These are phyloP conservation scores for Protobothrops mucrosquamatus DNA, from an alignment of 2,113 vertebrate species.

Conservation along the genomic window DNA sequence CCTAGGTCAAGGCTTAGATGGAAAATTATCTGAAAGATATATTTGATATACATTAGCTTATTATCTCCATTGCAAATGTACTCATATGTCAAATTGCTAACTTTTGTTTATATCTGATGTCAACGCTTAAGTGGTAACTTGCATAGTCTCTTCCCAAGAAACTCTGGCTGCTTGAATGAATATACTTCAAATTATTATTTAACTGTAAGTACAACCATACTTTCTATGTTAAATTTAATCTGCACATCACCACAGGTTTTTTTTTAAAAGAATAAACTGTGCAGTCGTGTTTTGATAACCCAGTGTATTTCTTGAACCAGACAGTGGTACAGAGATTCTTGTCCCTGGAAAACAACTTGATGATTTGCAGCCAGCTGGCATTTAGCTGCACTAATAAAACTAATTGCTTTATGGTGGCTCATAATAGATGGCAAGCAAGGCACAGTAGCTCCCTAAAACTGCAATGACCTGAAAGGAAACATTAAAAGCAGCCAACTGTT, in stretches of 20 bases:
- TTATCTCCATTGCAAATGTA: constrained; percentile 11
- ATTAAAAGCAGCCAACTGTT: constrained; percentile 20
- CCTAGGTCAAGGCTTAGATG: neutral
- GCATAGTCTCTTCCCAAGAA: neutral
- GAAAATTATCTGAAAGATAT: neutral
- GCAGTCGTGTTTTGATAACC: neutral
- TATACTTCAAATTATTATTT: neutral
- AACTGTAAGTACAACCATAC: neutral
- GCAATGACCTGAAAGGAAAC: neutral
- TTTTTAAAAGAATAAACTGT: neutral
- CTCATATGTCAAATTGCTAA: neutral
- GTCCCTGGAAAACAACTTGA: neutral
- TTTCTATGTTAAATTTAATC: neutral
- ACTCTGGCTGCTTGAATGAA: neutral
- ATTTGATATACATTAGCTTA: neutral
- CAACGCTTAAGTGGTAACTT: neutral
- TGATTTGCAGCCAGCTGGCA: constrained; percentile 8
- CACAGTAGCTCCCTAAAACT: constrained; percentile 1
- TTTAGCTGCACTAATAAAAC: neutral
- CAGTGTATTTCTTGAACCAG: constrained; percentile 17
- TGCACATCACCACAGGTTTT: neutral
- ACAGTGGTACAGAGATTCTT: constrained; percentile 9
- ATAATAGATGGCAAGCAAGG: neutral
- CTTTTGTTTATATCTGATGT: neutral
- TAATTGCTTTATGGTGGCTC: neutral